phyloP scores from a whole-genome alignment of 2,888 invertebrate genomes.

The Ypsolopha sequella region DNA sequence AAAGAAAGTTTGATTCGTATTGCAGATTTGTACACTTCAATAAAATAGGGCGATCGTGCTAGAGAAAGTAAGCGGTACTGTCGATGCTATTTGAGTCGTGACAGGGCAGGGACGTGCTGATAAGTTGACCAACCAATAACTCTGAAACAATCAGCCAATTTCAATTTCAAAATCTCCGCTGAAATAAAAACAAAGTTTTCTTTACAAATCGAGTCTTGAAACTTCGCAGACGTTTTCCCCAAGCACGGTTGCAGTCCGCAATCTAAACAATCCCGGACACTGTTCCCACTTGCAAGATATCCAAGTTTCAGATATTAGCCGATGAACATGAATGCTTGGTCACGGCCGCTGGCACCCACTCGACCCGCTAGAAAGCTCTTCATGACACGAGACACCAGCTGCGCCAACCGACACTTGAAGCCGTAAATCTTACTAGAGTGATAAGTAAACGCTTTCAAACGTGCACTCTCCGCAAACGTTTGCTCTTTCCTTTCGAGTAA shows the following conservation, averaged over 20 bases:
- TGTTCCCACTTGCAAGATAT: not conserved
- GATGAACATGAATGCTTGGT: constrained; percentile 5
- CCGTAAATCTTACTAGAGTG: constrained; percentile 37
- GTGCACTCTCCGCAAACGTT: not conserved
- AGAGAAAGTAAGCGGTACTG: constrained; percentile 36
- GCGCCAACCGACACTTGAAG: constrained; percentile 23
- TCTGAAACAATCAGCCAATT: not conserved
- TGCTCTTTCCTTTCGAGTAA: not conserved
- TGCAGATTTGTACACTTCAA: constrained; percentile 21
- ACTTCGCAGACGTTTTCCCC: too few relatives aligned
- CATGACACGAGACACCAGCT: constrained; percentile 37
- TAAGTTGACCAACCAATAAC: constrained; percentile 17
- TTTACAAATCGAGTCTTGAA: too few relatives aligned
- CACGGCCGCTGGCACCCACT: constrained; percentile 8
- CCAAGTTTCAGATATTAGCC: not conserved
- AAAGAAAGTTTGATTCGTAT: constrained; percentile 36
- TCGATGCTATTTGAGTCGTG: constrained; percentile 31
- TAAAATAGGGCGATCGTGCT: constrained; percentile 50
- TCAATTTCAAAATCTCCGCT: not conserved
- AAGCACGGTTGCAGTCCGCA: too few relatives aligned
- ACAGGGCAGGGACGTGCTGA: constrained; percentile 39
- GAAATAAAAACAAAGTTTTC: not conserved
- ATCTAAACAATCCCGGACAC: too few relatives aligned
- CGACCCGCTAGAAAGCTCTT: constrained; percentile 42
- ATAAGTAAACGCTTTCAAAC: constrained; percentile 17